phyloP scores from a whole-genome alignment of 2,113 vertebrate species.

The Clarias batrachus region DNA sequence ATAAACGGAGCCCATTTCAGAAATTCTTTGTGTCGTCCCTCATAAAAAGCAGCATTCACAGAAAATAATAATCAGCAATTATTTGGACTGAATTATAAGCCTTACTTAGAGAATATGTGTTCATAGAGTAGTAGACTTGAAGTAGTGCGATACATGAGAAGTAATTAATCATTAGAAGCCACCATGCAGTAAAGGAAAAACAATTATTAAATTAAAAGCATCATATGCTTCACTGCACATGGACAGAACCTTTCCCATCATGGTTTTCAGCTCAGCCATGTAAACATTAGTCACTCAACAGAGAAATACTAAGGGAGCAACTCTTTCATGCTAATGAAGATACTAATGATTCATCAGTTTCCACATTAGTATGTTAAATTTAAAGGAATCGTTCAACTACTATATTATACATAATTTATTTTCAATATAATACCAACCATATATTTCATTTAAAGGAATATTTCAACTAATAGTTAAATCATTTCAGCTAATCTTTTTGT shows the following conservation, averaged over 20 bases:
- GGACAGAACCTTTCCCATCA: constrained; percentile 12
- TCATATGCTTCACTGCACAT: constrained; percentile 23
- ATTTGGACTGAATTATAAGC: neutral
- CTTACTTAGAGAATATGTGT: neutral
- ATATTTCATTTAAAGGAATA: neutral
- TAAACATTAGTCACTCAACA: neutral
- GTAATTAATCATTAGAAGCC: constrained; percentile 25
- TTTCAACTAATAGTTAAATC: neutral
- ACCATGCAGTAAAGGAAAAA: neutral
- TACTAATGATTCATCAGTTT: neutral
- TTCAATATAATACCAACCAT: neutral
- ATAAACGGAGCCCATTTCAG: neutral
- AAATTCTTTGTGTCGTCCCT: neutral
- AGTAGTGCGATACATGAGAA: neutral
- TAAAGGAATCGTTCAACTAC: neutral
- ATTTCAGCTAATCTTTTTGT: neutral
- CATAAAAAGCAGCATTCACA: neutral
- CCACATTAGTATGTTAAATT: neutral
- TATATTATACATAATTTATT: too few relatives aligned
- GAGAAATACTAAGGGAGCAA: neutral
- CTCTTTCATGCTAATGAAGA: neutral
- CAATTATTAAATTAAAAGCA: constrained; percentile 21
- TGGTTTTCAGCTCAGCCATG: constrained; percentile 7
- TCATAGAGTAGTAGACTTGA: neutral
- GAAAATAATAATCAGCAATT: neutral